Evolutionary conservation across 2,113 vertebrate genomes (phyloP).

Genomic region (Puffinus mauretanicus): DNA sequence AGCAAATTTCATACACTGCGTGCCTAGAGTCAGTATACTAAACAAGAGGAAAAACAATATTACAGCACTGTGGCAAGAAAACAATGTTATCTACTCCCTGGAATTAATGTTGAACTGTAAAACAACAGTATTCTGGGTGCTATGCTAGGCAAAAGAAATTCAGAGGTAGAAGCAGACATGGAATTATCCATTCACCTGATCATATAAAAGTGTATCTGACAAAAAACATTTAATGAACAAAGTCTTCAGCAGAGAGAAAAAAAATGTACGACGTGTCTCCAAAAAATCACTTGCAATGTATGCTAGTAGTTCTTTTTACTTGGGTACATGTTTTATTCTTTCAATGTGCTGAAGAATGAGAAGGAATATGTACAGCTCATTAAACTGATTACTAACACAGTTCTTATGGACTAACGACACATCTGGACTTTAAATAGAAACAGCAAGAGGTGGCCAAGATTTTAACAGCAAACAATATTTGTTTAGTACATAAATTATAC

Average conservation of each 20-base stretch:
- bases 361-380: background rate
- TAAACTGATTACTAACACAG: background rate
- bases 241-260: background rate
- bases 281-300: background rate
- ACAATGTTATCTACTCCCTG: background rate
- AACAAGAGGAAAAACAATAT: background rate
- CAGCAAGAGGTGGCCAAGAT: background rate
- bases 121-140: background rate
- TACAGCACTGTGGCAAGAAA: background rate
- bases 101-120: slow-evolving; percentile 15
- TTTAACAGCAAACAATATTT: background rate
- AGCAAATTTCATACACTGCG: background rate
- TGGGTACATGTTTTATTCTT: background rate
- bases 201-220: background rate
- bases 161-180: background rate
- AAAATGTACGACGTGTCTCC: fast-evolving
- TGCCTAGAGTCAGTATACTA: background rate
- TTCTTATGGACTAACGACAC: background rate
- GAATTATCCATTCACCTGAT: background rate
- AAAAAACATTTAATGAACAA: background rate
- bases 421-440: background rate
- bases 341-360: background rate
- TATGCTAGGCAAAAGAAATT: background rate
- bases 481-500: background rate
- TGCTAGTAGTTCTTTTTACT: background rate